Base-by-base conservation (phyloP, 2,113 vertebrate species). In the Indicator indicator region DNA sequence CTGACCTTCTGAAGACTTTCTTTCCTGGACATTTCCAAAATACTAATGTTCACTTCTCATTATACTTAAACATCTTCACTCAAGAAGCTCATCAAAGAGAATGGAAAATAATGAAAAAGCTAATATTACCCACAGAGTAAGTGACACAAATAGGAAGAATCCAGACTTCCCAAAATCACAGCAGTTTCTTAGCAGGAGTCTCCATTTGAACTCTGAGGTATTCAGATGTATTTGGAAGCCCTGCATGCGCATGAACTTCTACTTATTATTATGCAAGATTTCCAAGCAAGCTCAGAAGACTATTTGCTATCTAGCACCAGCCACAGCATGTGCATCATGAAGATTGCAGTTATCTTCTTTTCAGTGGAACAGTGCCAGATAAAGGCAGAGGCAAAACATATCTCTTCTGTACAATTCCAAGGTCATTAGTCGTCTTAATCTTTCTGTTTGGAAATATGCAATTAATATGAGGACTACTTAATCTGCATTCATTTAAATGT, bases 171-270 rank as follows among this genome's bases (percentile, higher is more conserved):
- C 38, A 83, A 33, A 32, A 50, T 27, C n/a, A 32, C 18, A 75
- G 38, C 13, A 32, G 24, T 33, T 82, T 56, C 48, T 38, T n/a
- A 21, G 28, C 52, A 68, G 42, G 27, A 80, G 33, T 46, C 30
- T 30, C 30, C 67, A 1, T 14, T 26, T 55, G 36, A 83, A 44
- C 50, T 65, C 82, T 17, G 40, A 23, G 32, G 12, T 28, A 65
- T 26, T 71, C 26, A 18, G 48, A 64, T 7, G 3, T 24, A 12
- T 56, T 11, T 74, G 65, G 28, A 72, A 80, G 82, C 50, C 54
- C 82, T 27, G 18, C 20, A 65, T 4, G 27, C 15, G 36, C 16
- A 11, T 0, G 0, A 18, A 28, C 15, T 60, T 78, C 30, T 8
- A 0, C 54, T 15, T 18, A 5, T 20, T 12, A 48, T 9, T 44